These are phyloP conservation scores for Cataglyphis livida DNA, from an alignment of 2,888 invertebrate genomes.

Conservation along the genomic window DNA sequence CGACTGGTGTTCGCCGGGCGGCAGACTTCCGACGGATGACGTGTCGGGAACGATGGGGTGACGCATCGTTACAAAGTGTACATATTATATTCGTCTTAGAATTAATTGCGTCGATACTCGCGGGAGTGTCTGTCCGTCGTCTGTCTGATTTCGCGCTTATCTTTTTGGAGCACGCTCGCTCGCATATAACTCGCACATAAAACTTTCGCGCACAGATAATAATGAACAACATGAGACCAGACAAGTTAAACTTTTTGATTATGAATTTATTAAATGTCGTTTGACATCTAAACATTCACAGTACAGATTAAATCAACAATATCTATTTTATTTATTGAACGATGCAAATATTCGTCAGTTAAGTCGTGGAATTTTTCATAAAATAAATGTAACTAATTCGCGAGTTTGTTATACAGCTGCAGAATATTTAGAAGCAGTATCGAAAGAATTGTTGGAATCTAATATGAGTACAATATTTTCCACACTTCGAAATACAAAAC, in stretches of 20 bases:
- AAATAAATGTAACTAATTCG: background rate
- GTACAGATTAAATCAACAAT: slow-evolving; percentile 61
- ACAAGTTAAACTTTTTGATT: background rate
- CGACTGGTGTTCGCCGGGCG: too few relatives aligned
- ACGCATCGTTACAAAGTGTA: too few relatives aligned
- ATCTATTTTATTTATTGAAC: slow-evolving; percentile 67
- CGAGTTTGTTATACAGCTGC: slow-evolving; percentile 66
- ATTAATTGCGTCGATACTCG: too few relatives aligned
- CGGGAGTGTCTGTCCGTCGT: too few relatives aligned
- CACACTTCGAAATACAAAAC: slow-evolving; percentile 66
- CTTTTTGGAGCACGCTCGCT: too few relatives aligned
- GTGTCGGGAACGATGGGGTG: too few relatives aligned
- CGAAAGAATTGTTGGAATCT: slow-evolving; percentile 45
- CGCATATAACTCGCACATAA: too few relatives aligned
- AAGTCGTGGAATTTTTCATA: slow-evolving; percentile 15
- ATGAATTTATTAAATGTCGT: slow-evolving; percentile 26
- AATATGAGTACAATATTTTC: slow-evolving; percentile 66
- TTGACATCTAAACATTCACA: background rate
- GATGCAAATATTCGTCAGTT: slow-evolving; percentile 66
- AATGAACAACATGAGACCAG: too few relatives aligned
- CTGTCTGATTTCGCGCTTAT: too few relatives aligned
- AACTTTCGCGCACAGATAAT: too few relatives aligned
- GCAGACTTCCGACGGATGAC: too few relatives aligned
- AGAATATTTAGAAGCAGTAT: background rate
- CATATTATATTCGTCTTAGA: too few relatives aligned